A percentile compares a stretch with the other conserved stretches of the same genome.
These are phyloP conservation scores for Urocyon cinereoargenteus DNA, from an alignment of 2,797 vertebrate species.

Conservation along the genomic window DNA sequence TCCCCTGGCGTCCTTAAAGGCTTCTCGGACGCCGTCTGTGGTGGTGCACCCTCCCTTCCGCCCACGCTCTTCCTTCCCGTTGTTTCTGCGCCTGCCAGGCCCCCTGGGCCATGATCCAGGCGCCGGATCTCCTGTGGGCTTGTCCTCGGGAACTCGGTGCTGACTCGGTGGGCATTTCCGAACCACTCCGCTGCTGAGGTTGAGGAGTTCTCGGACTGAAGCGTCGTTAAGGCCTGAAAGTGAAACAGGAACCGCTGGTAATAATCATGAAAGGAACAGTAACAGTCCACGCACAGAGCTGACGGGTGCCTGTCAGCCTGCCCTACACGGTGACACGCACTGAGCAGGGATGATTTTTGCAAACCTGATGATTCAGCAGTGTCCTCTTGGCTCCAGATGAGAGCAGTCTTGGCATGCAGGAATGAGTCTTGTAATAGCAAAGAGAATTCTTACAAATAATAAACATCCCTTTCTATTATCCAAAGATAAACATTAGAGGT, in stretches of 20 bases:
- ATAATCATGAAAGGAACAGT: fast-evolving
- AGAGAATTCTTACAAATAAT: constrained; percentile 85
- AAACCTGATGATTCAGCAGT: constrained; percentile 75
- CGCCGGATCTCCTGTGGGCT: not conserved
- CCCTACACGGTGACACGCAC: not conserved
- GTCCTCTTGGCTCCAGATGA: constrained; percentile 81
- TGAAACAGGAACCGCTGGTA: not conserved
- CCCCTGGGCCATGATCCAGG: not conserved
- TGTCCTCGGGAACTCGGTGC: not conserved
- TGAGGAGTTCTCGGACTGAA: not conserved
- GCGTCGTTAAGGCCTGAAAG: not conserved
- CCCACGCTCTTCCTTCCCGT: not conserved
- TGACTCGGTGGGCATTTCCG: not conserved
- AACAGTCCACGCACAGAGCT: not conserved
- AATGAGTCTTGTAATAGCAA: constrained; percentile 77
- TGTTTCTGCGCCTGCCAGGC: not conserved
- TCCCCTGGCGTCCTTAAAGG: not conserved
- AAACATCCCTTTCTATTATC: constrained; percentile 82
- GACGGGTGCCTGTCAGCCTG: not conserved
- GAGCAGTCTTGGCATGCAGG: constrained; percentile 81
- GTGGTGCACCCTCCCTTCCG: not conserved
- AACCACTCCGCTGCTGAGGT: not conserved
- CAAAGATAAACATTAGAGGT: constrained; percentile 81
- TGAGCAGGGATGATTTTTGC: constrained; percentile 67
- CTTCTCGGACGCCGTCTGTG: not conserved